Base-by-base conservation (phyloP, 2,797 vertebrate genomes). In the Acanthurus tractus region DNA sequence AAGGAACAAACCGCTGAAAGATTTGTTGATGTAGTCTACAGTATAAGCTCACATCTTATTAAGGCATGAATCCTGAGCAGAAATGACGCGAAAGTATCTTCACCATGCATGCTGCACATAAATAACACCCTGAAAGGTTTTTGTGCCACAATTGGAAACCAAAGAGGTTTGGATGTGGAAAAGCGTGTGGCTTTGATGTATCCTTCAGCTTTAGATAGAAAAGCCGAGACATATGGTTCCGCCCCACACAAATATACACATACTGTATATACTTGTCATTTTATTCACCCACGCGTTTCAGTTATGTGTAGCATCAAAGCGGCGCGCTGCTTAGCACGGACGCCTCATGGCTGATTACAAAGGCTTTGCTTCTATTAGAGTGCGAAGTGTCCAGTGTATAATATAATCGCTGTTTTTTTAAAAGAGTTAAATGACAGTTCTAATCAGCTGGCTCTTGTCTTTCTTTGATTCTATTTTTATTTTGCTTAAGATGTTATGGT, bases 281-380 rank as follows among this genome's bases (percentile, higher is more conserved):
- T 74, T 50, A 72, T 70, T 70, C 74, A 73, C 78, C 75, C 72
- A 79, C 58, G 8, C 80, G 65, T 61, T 74, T 68, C 57, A 61
- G 44, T 42, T 52, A 36, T 42, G 53, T n/a, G 64, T 18, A 44
- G 62, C 74, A 62, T 87, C 46, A 88, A 64, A 86, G 84, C 9
- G 6, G n/a, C 66, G 38, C 17, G 49, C 76, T 50, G 62, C 74
- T 58, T 0, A 0, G 5, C 46, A 38, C 23, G 3, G 11, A 62
- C 4, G 12, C 50, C 54, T 82, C 67, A 23, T 14, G 23, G 74
- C 56, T 74, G 59, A 80, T 85, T 73, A 76, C 59, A 15, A 59
- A 75, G 81, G 74, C 71, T 59, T 45, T 14, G 34, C 44, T 64
- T 71, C 46, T 72, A 50, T 79, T 70, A 71, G 49, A 53, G 57